A percentile compares a stretch with the other conserved stretches of the same genome.
Evolutionary conservation across 64 coral and sea anemone genomes (phyloP).

Genomic region (Montipora efflorescens): DNA sequence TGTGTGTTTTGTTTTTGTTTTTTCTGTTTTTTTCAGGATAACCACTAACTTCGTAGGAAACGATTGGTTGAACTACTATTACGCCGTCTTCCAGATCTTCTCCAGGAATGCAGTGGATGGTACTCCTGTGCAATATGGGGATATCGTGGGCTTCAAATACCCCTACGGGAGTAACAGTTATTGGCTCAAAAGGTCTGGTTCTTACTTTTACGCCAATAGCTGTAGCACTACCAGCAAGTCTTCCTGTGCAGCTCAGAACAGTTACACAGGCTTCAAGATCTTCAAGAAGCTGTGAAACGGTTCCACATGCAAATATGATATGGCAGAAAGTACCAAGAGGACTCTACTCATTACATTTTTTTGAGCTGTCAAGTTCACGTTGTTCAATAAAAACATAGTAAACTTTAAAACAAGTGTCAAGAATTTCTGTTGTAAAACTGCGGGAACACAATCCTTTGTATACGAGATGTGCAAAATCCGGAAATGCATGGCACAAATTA

Average conservation of each 20-base stretch:
- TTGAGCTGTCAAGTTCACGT: background rate
- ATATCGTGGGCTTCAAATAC: slow-evolving; percentile 71
- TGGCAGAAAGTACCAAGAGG: background rate
- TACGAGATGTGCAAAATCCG: no score
- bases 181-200: slow-evolving; percentile 52
- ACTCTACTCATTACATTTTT: background rate
- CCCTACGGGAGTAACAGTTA: background rate
- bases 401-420: background rate
- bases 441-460: no score
- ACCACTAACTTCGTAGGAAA: slow-evolving; percentile 6
- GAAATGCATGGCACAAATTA: no score
- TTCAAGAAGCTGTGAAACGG: slow-evolving; percentile 61
- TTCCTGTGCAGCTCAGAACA: slow-evolving; percentile 23
- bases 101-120: slow-evolving; percentile 68
- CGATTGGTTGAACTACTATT: background rate
- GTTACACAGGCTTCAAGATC: slow-evolving; percentile 62
- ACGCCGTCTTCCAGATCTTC: slow-evolving; percentile 54
- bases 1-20: background rate
- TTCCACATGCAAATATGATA: background rate
- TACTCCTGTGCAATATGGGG: slow-evolving; percentile 68
- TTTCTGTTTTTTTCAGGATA: background rate
- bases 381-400: background rate
- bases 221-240: slow-evolving; percentile 35
- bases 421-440: no score
- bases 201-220: slow-evolving; percentile 18